Evolutionary conservation across 2,888 invertebrate genomes (phyloP).

Genomic region (Sarcophaga variegata): DNA sequence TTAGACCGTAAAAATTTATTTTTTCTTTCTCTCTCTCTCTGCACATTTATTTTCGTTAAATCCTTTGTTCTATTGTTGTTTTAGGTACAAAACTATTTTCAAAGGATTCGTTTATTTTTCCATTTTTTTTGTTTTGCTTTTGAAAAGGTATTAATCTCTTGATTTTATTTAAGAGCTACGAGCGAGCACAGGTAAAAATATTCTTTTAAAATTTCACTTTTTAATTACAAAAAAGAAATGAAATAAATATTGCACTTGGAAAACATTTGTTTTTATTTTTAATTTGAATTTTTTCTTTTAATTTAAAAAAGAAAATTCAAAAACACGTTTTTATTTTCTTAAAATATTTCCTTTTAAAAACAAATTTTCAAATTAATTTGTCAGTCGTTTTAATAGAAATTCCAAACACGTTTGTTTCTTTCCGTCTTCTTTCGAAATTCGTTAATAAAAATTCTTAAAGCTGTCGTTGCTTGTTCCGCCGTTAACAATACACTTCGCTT

Average conservation of each 20-base stretch:
- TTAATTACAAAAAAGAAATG: background rate
- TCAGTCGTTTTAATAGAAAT: constrained; percentile 17
- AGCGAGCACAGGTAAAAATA: constrained; percentile 14
- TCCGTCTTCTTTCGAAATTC: background rate
- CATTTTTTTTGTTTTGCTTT: constrained; percentile 22
- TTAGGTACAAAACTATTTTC: constrained; percentile 31
- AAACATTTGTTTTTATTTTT: background rate
- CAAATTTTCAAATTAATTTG: background rate
- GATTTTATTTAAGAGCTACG: background rate
- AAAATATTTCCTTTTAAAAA: constrained; percentile 22
- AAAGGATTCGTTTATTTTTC: constrained; percentile 18
- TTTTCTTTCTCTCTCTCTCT: background rate
- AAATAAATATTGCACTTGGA: background rate
- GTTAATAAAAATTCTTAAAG: background rate
- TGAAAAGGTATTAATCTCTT: constrained; percentile 20
- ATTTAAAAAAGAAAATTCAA: too few species aligned
- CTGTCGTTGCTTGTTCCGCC: background rate
- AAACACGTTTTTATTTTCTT: too few species aligned
- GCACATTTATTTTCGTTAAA: background rate
- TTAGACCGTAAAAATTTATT: constrained; percentile 12
- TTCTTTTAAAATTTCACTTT: background rate
- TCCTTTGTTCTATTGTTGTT: constrained; percentile 29
- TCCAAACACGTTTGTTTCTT: constrained; percentile 46
- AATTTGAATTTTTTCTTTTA: background rate
- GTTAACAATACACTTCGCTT: background rate